Conservation (phyloP, 2,113 vertebrate species). For the Cettia cetti region DNA sequence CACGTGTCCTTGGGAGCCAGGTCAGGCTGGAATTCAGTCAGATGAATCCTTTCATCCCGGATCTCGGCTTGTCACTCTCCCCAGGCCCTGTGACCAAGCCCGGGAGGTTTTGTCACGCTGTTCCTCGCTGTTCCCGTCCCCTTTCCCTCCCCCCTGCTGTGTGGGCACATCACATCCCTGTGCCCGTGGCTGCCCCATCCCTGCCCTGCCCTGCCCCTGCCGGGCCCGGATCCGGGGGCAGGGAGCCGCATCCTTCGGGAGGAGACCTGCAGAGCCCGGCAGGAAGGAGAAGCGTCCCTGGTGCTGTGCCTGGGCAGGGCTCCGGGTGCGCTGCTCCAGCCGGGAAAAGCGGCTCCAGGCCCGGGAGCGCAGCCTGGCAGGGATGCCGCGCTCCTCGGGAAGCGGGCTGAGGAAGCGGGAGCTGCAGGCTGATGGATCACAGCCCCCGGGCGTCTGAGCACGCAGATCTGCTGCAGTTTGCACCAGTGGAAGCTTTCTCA, state of each 20-base stretch:
- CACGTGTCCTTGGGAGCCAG: neutral
- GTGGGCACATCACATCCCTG: neutral
- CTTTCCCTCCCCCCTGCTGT: neutral
- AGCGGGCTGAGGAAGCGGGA: neutral
- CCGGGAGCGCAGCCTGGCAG: neutral
- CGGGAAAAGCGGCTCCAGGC: neutral
- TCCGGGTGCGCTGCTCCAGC: neutral
- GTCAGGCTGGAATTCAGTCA: neutral
- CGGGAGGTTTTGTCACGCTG: neutral
- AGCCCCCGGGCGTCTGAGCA: neutral
- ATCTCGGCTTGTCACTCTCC: neutral
- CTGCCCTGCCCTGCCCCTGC: neutral
- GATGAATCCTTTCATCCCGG: neutral
- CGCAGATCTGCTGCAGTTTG: conserved; percentile 26
- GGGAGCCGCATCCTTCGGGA: no score
- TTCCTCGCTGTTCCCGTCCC: neutral
- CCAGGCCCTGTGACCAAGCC: neutral
- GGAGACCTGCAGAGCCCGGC: neutral
- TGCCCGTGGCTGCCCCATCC: accelerated
- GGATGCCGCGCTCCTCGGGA: neutral
- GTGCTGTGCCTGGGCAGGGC: neutral
- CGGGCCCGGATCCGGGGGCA: neutral
- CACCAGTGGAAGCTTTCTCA: conserved; percentile 54
- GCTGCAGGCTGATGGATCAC: conserved; percentile 28
- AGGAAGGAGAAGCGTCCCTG: accelerated